Conservation (phyloP, 2,888 invertebrate species). For the Exephanes ischioxanthus region DNA sequence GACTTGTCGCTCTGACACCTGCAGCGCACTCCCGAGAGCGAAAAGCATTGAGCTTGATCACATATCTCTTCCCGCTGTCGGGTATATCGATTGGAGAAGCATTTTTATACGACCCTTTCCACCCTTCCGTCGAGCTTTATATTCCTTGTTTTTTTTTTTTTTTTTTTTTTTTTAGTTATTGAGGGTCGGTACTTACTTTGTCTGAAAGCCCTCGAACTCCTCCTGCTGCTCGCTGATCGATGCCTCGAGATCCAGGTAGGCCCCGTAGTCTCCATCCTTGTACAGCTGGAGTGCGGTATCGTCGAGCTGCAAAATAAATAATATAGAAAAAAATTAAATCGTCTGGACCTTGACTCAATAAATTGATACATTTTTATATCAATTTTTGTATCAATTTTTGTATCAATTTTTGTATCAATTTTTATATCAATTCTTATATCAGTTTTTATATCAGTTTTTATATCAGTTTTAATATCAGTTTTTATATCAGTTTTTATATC, state of each 20-base stretch:
- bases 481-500: too few relatives aligned
- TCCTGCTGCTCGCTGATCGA: slow-evolving; percentile 98
- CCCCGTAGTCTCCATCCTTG: slow-evolving; percentile 98
- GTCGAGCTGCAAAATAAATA: slow-evolving; percentile 92
- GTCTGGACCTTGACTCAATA: slow-evolving; percentile 9
- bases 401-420: too few relatives aligned
- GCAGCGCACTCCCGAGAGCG: slow-evolving; percentile 13
- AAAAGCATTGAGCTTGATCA: slow-evolving; percentile 41
- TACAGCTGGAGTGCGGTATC: slow-evolving; percentile 99
- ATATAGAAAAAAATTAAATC: slow-evolving; percentile 54
- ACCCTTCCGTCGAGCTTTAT: background rate
- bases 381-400: too few relatives aligned
- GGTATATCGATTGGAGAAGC: slow-evolving; percentile 56
- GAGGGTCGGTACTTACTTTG: slow-evolving; percentile 90
- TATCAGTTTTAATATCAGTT: too few relatives aligned
- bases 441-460: too few relatives aligned
- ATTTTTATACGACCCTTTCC: background rate
- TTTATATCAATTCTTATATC: too few relatives aligned
- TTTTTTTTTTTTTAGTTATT: background rate
- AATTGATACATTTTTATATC: background rate
- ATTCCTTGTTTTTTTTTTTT: background rate
- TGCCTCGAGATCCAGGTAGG: slow-evolving; percentile 98
- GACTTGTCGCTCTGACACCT: slow-evolving; percentile 53
- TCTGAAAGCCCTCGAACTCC: slow-evolving; percentile 97
- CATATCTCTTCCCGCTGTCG: slow-evolving; percentile 44